Evolutionary conservation across 2,113 vertebrate species (phyloP), one percentile per base, ranked within the genome.

Genomic region (Zapornia atra): DNA sequence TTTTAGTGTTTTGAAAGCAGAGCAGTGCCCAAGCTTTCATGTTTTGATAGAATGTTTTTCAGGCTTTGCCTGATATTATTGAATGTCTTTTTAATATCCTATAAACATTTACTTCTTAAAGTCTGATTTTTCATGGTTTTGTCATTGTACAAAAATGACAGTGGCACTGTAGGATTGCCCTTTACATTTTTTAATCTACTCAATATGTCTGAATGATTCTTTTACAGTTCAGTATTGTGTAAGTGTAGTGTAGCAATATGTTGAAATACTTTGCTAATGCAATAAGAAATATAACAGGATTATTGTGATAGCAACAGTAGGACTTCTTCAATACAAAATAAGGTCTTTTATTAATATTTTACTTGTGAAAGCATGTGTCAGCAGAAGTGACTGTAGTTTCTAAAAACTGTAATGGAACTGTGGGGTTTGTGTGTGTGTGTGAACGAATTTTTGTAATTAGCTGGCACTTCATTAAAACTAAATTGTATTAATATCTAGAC

Each of bases 401-500:
- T 69, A 71, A 82, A 90, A 88, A 40, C 12, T 57, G 11, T 79
- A 28, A 72, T n/a, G 51, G 33, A 56, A 29, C 75, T 48, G 28
- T 1, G 3, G 25, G 24, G 8, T 84, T 70, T 92, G 44, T 9
- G 2, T 40, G 15, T 9, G 2, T 40, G 15, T 85, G 28, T 42
- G 56, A 86, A 29, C 13, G 48, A 70, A 46, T 86, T 92, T 88
- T 69, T 86, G 12, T 61, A 88, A 92, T 92, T 86, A 88, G 77
- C 51, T 86, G 46, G 22, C 6, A 60, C 42, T 88, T 92, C 53
- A 83, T 94, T 95, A 86, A 81, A 90, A 83, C 21, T 31, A 69
- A 75, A 79, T 64, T 81, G 31, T 59, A 54, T 90, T 91, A 80
- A 77, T 85, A 89, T 93, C 87, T 73, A 76, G 78, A 80, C 40